Conservation (phyloP, 2,888 invertebrate genomes). For the Bembecia ichneumoniformis region DNA sequence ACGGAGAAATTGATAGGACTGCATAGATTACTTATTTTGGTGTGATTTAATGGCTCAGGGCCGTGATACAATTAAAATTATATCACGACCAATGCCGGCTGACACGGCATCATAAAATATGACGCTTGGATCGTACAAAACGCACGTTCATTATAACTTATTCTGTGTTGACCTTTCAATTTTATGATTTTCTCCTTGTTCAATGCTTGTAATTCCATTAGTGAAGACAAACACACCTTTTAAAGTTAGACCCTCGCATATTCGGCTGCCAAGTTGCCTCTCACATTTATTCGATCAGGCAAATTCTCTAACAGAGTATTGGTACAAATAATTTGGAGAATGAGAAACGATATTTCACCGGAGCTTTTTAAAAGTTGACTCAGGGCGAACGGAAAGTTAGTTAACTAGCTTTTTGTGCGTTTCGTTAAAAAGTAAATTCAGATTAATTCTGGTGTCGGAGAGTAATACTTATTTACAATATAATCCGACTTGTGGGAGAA, state of each 20-base stretch:
- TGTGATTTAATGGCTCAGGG: no score
- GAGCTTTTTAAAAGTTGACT: constrained; percentile 37
- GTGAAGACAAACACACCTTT: constrained; percentile 67
- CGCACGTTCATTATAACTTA: no score
- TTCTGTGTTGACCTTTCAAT: no score
- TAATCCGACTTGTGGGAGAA: constrained; percentile 60
- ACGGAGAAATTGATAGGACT: no score
- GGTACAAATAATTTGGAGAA: constrained; percentile 61
- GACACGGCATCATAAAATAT: no score
- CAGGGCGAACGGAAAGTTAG: constrained; percentile 37
- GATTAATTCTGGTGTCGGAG: constrained; percentile 61
- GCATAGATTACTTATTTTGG: no score
- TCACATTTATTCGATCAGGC: constrained; percentile 41
- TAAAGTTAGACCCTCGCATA: constrained; percentile 43
- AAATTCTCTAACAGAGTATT: constrained; percentile 59
- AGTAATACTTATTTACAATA: constrained; percentile 70
- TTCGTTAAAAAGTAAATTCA: constrained; percentile 54
- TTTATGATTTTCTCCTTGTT: constrained; percentile 21
- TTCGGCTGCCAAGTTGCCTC: constrained; percentile 28
- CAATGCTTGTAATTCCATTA: constrained; percentile 54
- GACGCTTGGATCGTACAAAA: no score
- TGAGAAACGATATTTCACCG: constrained; percentile 52
- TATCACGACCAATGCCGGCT: no score
- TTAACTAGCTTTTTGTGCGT: constrained; percentile 59
- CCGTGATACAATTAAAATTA: no score